These are phyloP conservation scores for Pandemis cinnamomeana DNA, from an alignment of 2,888 invertebrate genomes.

Conservation along the genomic window DNA sequence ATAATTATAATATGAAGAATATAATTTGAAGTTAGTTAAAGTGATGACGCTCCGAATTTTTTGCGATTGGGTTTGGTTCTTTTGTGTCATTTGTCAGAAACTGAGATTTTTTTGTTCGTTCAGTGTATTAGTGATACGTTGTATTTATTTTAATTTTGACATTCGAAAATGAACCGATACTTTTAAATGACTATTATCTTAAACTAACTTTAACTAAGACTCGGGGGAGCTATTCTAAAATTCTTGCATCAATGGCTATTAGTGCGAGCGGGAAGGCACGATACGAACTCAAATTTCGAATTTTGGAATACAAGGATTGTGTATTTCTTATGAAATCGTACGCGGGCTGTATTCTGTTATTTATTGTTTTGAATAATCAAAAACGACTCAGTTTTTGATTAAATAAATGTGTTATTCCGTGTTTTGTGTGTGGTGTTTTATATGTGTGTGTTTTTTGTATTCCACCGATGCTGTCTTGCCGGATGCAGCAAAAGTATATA, in stretches of 20 bases:
- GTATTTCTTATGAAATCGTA: not conserved
- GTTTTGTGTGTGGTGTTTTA: constrained; percentile 45
- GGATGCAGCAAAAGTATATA: constrained; percentile 91
- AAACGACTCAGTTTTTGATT: constrained; percentile 8
- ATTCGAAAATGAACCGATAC: not conserved
- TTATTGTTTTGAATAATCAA: not conserved
- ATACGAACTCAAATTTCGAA: no score
- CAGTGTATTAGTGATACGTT: not conserved
- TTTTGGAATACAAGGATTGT: no score
- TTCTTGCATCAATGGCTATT: no score
- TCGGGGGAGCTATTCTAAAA: no score
- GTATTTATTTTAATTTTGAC: not conserved
- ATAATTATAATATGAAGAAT: no score
- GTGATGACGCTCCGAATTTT: not conserved
- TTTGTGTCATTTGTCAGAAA: not conserved
- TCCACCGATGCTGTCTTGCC: constrained; percentile 57
- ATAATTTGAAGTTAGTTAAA: not conserved
- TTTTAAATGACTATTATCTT: not conserved
- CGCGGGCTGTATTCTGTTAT: not conserved
- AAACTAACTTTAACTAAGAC: no score
- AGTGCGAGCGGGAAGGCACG: no score
- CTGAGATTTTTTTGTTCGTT: not conserved
- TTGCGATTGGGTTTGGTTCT: not conserved
- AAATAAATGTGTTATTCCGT: constrained; percentile 41
- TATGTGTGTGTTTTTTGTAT: constrained; percentile 58